phyloP scores from a whole-genome alignment of 2,113 vertebrate genomes.

The Haemorhous mexicanus region DNA sequence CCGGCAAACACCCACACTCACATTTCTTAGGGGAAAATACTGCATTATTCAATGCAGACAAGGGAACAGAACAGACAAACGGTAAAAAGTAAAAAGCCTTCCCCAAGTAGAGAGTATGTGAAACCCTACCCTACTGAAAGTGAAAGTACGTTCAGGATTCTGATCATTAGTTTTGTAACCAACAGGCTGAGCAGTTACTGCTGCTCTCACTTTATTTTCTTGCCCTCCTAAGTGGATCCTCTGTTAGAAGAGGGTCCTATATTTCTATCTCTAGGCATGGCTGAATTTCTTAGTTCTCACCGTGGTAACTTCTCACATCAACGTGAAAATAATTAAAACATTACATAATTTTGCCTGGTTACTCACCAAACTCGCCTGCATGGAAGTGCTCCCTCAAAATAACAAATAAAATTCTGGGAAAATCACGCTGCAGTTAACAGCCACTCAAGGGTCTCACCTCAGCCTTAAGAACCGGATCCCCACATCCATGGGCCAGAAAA shows the following conservation, averaged over 20 bases:
- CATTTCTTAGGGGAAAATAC: background rate
- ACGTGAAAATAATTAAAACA: background rate
- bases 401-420: background rate
- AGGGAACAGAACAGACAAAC: background rate
- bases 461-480: slow-evolving; percentile 7
- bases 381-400: background rate
- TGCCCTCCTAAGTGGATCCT: background rate
- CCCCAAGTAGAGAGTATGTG: background rate
- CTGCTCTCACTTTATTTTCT: background rate
- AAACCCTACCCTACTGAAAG: background rate
- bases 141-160: background rate
- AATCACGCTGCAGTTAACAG: background rate
- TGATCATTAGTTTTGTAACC: background rate
- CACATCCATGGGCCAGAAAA: slow-evolving; percentile 68
- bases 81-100: background rate
- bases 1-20: background rate
- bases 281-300: background rate
- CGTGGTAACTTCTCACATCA: background rate
- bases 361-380: background rate
- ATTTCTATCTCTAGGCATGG: background rate
- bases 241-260: background rate
- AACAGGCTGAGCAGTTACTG: background rate
- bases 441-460: slow-evolving; percentile 15
- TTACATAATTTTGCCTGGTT: background rate
- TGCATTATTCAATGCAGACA: background rate